Conservation (phyloP, 2,888 invertebrate species). For the Chrysopilus asiliformis region DNA sequence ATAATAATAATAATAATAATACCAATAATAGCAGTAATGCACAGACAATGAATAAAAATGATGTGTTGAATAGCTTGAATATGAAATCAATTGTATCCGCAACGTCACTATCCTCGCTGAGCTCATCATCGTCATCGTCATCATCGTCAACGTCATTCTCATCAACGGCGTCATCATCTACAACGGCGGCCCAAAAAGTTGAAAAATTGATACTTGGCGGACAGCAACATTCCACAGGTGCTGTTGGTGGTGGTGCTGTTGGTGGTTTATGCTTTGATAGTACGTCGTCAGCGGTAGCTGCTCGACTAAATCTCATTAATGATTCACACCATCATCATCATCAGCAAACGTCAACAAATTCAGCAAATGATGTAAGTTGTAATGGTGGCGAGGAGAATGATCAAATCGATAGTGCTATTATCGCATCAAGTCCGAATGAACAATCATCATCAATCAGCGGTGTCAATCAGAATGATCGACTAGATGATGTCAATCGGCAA, state of each 20-base stretch:
- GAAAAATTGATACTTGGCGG: no score
- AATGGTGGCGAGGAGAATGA: neutral
- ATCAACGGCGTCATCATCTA: conserved; percentile 21
- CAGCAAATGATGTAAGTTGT: neutral
- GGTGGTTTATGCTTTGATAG: neutral
- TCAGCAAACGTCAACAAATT: neutral
- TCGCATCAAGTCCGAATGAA: neutral
- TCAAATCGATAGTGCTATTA: neutral
- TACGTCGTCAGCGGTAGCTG: neutral
- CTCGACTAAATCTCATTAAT: no score
- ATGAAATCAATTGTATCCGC: no score
- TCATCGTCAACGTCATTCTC: conserved; percentile 14
- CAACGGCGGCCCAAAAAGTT: neutral
- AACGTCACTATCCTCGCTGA: no score
- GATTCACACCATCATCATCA: neutral
- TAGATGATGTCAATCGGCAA: neutral
- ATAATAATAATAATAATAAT: neutral
- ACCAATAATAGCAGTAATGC: conserved; percentile 4
- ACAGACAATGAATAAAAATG: conserved; percentile 4
- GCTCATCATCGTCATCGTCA: conserved; percentile 8
- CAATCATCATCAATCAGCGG: no score
- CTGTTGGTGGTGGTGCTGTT: no score
- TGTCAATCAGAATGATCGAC: no score
- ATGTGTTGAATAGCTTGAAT: neutral
- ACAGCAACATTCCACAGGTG: no score